Evolutionary conservation across 2,113 vertebrate species (phyloP), one percentile per base, ranked within the genome.

Genomic region (Carlito syrichta): DNA sequence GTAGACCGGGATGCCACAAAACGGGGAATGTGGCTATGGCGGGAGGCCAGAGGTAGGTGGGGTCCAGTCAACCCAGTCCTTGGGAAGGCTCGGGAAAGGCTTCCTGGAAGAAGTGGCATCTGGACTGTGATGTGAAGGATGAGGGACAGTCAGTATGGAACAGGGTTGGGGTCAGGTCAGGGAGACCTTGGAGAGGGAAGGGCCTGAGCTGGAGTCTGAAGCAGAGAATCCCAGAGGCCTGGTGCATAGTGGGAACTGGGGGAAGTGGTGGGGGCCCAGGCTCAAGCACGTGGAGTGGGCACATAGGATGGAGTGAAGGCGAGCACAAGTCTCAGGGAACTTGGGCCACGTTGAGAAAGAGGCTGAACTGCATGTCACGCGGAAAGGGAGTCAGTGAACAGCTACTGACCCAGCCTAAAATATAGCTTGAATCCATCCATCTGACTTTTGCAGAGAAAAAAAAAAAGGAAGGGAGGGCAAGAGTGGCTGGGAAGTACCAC

Each of bases 71-170:
- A 19, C 32, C 40, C 48, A 73, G 48, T 20, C 66, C 50, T 32
- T n/a, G 60, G 77, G 52, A 96, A 74, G 50, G 69, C 35, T 50
- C 69, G 13, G 9, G 4, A 58, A 54, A 83, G 74, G 20, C 43
- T 77, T 96, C 74, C 81, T 88, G 95, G 85, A 92, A 94, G 87
- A 89, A 84, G 54, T 30, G 63, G 82, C 88, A 85, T 97, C 95
- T 94, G 95, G 90, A 92, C 92, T 60, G 5, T 71, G 48, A 83
- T 78, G 30, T 79, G 50, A 81, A 92, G 69, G 69, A 60, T 45
- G 74, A 89, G 38, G 45, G 48, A 25, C 20, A 86, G 40, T 78
- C 40, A 68, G 50, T 5, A 22, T 69, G 78, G 78, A 50, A 11
- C 27, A 74, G 38, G 43, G 38, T 69, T 81, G 35, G 8, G 81